These are phyloP conservation scores for Leptinotarsa rubiginosa DNA, from an alignment of 2,888 invertebrate species.

Conservation along the genomic window DNA sequence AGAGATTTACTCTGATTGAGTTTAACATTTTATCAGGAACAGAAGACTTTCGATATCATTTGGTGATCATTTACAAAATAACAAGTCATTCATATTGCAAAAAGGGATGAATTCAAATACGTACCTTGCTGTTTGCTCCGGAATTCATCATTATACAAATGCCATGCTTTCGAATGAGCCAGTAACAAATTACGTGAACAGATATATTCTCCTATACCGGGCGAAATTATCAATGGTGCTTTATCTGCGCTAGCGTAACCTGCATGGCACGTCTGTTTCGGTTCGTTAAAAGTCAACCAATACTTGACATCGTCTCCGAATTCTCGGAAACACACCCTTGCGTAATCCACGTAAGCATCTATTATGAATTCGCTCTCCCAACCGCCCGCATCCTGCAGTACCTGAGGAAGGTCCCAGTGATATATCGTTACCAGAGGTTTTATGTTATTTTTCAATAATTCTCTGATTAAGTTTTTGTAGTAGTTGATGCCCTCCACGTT, in stretches of 20 bases:
- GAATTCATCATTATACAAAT: constrained; percentile 72
- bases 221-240: constrained; percentile 60
- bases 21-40: too few species aligned
- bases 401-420: constrained; percentile 71
- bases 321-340: constrained; percentile 63
- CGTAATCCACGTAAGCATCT: constrained; percentile 71
- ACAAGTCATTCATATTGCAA: too few species aligned
- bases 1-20: too few species aligned
- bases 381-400: constrained; percentile 71
- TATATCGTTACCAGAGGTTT: constrained; percentile 69
- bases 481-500: constrained; percentile 76
- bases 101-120: not conserved
- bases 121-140: constrained; percentile 54
- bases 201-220: constrained; percentile 71
- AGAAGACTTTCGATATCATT: too few species aligned
- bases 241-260: constrained; percentile 47
- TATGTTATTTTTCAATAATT: constrained; percentile 68
- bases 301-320: constrained; percentile 60
- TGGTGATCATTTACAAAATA: too few species aligned
- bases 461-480: constrained; percentile 53
- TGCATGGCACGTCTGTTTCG: constrained; percentile 43
- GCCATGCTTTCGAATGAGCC: constrained; percentile 75
- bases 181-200: constrained; percentile 74
- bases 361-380: constrained; percentile 73
- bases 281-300: constrained; percentile 71